Base-by-base conservation (phyloP, 2,888 invertebrate genomes). In the Zygothrica quintamaculata region DNA sequence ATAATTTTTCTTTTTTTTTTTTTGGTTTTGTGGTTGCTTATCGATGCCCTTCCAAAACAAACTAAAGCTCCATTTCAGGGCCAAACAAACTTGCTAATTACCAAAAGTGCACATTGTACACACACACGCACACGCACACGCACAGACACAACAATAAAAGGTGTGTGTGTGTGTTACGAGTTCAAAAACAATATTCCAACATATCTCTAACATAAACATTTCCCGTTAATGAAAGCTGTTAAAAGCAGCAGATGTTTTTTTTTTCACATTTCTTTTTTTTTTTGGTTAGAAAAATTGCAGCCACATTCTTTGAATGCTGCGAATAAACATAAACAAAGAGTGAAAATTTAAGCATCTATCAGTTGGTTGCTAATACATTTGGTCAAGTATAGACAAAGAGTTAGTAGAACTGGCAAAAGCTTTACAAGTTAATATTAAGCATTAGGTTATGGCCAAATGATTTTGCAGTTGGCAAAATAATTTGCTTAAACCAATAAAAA, bases 11-110 rank as follows among this genome's bases (percentile, higher is more conserved):
- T 18, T 25, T 42, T 22, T 22, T 11, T 26, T 6, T 34, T 52
- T 37, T 37, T 36, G 47, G 46, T 22, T 55, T 25, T 36, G 25
- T 37, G 53, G 15, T 2, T 42, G 52, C 51, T 56, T 69, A 62
- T 69, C 53, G 53, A 29, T 74, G 62, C 50, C 31, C 47, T n/a
- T n/a, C n/a, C n/a, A n/a, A n/a, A n/a, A n/a, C n/a, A n/a, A n/a
- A n/a, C n/a, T 25, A 34, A 42, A 33, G 43, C 36, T 40, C 37
- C 18, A 55, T 44, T 75, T 77, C 85, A 84, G 69, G 82, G 77
- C 59, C 82, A 77, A 77, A 69, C 62, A 74, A 69, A 48, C 60
- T 59, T 36, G 62, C 77, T 84, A 81, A 78, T 81, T 84, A 62
- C 47, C 44, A 37, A 64, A 74, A 84, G 81, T 84, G 81, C 84